Evolutionary conservation across 30 jellyfish, hydroid and myxozoan genomes (phyloP), one percentile per base, ranked within the genome.

Genomic region (Aurelia aurita): DNA sequence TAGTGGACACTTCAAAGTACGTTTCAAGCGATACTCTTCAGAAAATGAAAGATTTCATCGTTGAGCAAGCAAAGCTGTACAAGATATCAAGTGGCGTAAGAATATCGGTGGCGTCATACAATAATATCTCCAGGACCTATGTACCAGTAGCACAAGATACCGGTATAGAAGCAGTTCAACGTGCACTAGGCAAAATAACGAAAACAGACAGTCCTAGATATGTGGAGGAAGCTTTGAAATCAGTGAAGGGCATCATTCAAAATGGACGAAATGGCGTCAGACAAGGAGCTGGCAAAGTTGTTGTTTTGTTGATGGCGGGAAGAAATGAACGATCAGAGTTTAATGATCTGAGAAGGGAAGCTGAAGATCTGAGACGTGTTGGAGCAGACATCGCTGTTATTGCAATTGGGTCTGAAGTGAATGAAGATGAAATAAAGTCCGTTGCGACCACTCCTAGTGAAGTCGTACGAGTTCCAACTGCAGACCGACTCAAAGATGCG

Each of bases 341-440:
- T 28, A 34, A 34, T 16, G 32, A 65, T 10, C 86, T 47, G 74
- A 45, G 27, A 32, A 19, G 10, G 27, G 75, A 57, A 74, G 74
- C 76, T 21, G 75, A 23, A 23, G 64, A 32, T 26, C 12, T 74
- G 53, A 57, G 44, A 31, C 39, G 61, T 4, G 57, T 14, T 26
- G 87, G 87, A 53, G 75, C 49, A 11, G 53, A 65, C 18, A 54
- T 80, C 22, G 78, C 68, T 22, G 91, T 80, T 9, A 35, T 80
- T 23, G 91, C 85, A 6, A 80, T 80, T 32, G 91, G 91, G 1
- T 29, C 51, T 29, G 84, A 80, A 1, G 57, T 66, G 44, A 73
- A 49, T 44, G 75, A 43, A 26, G 23, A 22, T 43, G 84, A 64
- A 20, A 6, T 80, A 58, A 80, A 64, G 13, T 22, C 67, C 20